Base-by-base conservation (phyloP, 2,888 invertebrate species). In the Agriopis marginaria region DNA sequence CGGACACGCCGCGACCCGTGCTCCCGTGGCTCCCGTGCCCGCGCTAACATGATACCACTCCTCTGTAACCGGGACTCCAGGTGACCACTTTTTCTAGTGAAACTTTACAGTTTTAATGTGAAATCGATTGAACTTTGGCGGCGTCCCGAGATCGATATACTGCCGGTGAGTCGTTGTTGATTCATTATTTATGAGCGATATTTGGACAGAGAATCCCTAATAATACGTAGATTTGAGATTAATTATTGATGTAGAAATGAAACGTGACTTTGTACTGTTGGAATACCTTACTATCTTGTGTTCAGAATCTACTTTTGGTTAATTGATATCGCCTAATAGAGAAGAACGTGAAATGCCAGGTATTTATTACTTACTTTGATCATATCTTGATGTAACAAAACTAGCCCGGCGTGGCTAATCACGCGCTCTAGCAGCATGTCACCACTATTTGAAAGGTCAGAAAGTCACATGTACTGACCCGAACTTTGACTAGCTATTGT, bases 51-150 rank as follows among this genome's bases (percentile, higher is more conserved):
- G 85, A 81, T 81, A 80, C 83, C 80, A 81, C 78, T 84, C 80
- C 84, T 86, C 73, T 81, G 79, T 77, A 82, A 85, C 84, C 89
- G 85, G 86, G 86, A 82, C 80, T 82, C 80, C 86, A 86, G 86
- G 86, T 88, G 86, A 88, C 82, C 81, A 82, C 80, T 81, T 81
- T 80, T 76, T 75, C 82, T 77, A 83, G 84, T 85, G 84, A 87
- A 87, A 84, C 83, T 86, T 86, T 85, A 78, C 78, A 80, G 82
- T 82, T 86, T 81, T 83, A 78, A 85, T 86, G 87, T 87, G 86
- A 85, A 82, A 87, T 85, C 88, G 84, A 87, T 85, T 83, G 86
- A 86, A 87, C 86, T 84, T 84, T 84, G 65, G 70, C 72, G 78
- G 80, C 77, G 77, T 74, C 76, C 76, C 78, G 82, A 82, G 85